A percentile compares a stretch with the other conserved stretches of the same genome.
phyloP scores from a whole-genome alignment of 2,888 invertebrate species.

The Lumbricus terrestris region DNA sequence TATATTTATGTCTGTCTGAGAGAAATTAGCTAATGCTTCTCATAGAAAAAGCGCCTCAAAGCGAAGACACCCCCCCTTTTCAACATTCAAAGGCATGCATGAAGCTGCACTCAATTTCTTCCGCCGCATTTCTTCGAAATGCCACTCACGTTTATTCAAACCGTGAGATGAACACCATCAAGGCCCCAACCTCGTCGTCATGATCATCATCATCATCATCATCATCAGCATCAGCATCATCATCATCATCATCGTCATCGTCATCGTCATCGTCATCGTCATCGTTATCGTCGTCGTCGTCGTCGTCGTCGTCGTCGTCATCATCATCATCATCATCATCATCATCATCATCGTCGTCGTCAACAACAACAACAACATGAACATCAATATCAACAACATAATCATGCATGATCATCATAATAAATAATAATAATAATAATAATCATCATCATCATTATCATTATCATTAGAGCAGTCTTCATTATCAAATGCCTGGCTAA shows the following conservation, averaged over 20 bases:
- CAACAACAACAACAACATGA: constrained; percentile 20
- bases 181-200: constrained; percentile 18
- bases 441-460: constrained; percentile 10
- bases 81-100: no score
- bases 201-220: constrained; percentile 19
- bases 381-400: constrained; percentile 21
- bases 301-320: neutral
- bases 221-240: constrained; percentile 19
- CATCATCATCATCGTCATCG: constrained; percentile 19
- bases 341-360: neutral
- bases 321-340: neutral
- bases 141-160: no score
- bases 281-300: constrained; percentile 12
- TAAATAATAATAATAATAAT: constrained; percentile 18
- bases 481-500: no score
- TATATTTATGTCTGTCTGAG: no score
- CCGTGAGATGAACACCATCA: no score
- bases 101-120: no score
- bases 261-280: constrained; percentile 23
- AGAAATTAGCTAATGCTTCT: no score
- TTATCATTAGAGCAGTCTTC: neutral
- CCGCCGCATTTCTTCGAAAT: no score
- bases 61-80: no score
- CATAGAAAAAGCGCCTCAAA: no score
- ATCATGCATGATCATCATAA: constrained; percentile 8